Conservation (phyloP, 2,113 vertebrate genomes). For the Pygoscelis adeliae region DNA sequence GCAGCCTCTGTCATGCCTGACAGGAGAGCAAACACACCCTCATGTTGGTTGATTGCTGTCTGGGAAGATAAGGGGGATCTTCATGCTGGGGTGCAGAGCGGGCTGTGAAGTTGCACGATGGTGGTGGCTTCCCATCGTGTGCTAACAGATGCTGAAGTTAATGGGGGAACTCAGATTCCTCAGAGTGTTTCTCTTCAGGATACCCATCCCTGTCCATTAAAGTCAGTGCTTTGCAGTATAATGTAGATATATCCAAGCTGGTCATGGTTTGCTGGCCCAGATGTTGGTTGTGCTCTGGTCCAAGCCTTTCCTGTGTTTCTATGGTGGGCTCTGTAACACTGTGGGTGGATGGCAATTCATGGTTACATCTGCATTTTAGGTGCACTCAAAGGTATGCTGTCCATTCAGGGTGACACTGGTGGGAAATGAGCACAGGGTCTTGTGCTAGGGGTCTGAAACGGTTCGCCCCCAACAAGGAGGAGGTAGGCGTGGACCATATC, state of each 20-base stretch:
- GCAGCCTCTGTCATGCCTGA: fast-evolving
- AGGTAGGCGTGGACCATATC: not conserved
- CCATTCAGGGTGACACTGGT: not conserved
- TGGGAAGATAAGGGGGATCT: not conserved
- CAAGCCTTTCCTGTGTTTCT: not conserved
- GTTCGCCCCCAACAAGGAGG: not conserved
- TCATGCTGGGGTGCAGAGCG: fast-evolving
- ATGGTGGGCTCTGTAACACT: not conserved
- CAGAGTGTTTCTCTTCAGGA: not conserved
- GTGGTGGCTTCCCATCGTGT: not conserved
- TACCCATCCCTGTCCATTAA: not conserved
- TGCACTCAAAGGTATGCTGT: not conserved
- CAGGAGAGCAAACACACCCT: not conserved
- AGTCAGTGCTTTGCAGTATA: not conserved
- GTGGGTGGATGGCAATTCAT: not conserved
- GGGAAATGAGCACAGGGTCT: not conserved
- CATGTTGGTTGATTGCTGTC: not conserved
- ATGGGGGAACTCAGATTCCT: not conserved
- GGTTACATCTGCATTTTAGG: not conserved
- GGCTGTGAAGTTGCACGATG: fast-evolving
- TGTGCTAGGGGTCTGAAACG: not conserved
- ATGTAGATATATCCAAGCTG: fast-evolving
- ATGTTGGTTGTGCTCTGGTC: not conserved
- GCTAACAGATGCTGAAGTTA: not conserved
- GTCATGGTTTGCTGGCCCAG: not conserved